Evolutionary conservation across 1,140 invertebrate genomes (phyloP).

Genomic region (Venturia canescens): DNA sequence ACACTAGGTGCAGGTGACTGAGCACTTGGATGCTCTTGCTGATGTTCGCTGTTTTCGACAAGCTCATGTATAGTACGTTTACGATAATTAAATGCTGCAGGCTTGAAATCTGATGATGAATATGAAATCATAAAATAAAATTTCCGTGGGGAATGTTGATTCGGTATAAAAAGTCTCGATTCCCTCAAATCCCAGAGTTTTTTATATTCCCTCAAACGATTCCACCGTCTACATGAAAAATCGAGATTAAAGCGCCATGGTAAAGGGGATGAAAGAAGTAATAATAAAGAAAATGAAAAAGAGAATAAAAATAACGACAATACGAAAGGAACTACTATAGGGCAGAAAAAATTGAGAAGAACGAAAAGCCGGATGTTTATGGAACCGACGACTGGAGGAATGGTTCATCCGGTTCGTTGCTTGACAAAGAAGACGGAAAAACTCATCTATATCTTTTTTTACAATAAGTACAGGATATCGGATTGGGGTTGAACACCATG

Average conservation of each 20-base stretch:
- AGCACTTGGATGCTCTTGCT: no score
- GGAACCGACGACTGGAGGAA: background rate
- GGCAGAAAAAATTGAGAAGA: background rate
- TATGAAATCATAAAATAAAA: no score
- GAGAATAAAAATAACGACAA: background rate
- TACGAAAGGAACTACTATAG: background rate
- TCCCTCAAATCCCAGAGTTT: background rate
- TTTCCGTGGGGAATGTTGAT: no score
- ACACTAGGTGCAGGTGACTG: no score
- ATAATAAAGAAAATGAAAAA: background rate
- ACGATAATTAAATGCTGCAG: no score
- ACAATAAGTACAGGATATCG: constrained; percentile 40
- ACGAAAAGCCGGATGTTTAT: constrained; percentile 20
- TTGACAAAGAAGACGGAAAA: constrained; percentile 47
- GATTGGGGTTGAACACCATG: constrained; percentile 31
- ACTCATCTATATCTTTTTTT: constrained; percentile 12
- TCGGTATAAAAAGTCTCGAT: background rate
- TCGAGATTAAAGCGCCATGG: constrained; percentile 52
- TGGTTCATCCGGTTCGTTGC: constrained; percentile 33
- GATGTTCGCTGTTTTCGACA: no score
- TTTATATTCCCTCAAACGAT: background rate
- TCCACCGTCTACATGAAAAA: constrained; percentile 48
- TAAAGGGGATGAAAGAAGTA: background rate
- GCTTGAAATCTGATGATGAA: no score
- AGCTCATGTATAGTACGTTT: no score